Evolutionary conservation across 2,113 vertebrate species (phyloP).

Genomic region (Drymodes brunneopygia): DNA sequence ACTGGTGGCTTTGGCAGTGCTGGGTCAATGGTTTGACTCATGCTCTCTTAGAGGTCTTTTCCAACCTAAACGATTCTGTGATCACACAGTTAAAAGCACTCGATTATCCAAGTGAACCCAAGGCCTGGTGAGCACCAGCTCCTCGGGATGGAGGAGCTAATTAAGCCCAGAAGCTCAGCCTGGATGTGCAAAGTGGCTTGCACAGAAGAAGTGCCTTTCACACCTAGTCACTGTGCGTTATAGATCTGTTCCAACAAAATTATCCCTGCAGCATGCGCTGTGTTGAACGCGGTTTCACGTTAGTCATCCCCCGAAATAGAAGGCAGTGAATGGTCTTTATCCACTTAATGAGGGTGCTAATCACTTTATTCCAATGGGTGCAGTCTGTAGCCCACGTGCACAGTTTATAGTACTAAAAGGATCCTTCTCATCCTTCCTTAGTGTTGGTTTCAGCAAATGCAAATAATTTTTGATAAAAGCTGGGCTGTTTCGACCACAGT

Average conservation of each 20-base stretch:
- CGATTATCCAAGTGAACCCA: neutral
- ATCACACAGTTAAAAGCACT: neutral
- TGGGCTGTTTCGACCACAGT: neutral
- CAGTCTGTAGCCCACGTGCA: neutral
- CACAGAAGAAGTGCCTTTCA: constrained; percentile 5
- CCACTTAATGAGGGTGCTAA: constrained; percentile 15
- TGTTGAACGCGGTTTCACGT: neutral
- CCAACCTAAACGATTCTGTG: neutral
- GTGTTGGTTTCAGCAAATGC: neutral
- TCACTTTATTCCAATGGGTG: neutral
- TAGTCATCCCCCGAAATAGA: constrained; percentile 14
- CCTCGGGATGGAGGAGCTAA: neutral
- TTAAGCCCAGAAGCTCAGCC: neutral
- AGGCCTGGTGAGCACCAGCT: neutral
- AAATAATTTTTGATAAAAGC: neutral
- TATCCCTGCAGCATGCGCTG: constrained; percentile 3
- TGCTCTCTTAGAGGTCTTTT: neutral
- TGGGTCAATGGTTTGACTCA: neutral
- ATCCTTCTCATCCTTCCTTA: neutral
- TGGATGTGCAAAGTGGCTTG: constrained; percentile 26
- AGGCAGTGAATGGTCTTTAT: constrained; percentile 31
- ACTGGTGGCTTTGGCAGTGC: neutral
- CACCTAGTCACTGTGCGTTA: neutral
- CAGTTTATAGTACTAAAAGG: neutral
- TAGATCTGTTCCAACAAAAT: constrained; percentile 38